Base-by-base conservation (phyloP, 2,113 vertebrate genomes). In the Pelmatolapia mariae region DNA sequence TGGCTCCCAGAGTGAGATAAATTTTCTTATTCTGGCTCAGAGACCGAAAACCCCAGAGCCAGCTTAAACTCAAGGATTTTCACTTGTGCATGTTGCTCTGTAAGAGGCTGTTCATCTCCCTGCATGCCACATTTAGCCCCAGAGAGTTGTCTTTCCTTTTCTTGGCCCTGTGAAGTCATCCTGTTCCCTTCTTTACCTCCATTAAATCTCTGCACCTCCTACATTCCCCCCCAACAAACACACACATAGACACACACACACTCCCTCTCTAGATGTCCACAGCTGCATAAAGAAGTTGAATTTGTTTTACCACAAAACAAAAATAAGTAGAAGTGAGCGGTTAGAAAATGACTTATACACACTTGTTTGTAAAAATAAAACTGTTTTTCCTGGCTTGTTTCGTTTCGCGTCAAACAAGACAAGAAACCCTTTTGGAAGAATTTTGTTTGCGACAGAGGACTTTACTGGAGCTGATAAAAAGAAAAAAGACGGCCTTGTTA, bases 391-490 rank as follows among this genome's bases (percentile, higher is more conserved):
- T 10, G 8, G 22, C n/a, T 33, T 1, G 2, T 15, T 29, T 80
- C 8, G 38, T 79, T 24, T 63, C 19, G 2, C 43, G 3, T 76
- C 2, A 6, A 66, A 90, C 56, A 76, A 24, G 31, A 15, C 73
- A 80, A 50, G 31, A 68, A 47, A 88, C 33, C 7, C 50, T 40
- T 16, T 50, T 56, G 33, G 45, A 53, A 63, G 80, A 82, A 68
- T 82, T 87, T 81, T 52, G 61, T 85, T 38, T 43, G 59, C 1
- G 12, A 83, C 73, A 63, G 31, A 43, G 68, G 68, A 57, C 88
- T 96, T 96, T 96, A 96, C 80, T 91, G 85, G 52, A 93, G 87
- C 92, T 73, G 83, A 94, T 96, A 96, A 96, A 88, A 91, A 31
- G 83, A 89, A 84, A 29, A 76, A 83, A 87, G 45, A 88, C 50